phyloP scores from a whole-genome alignment of 2,888 invertebrate genomes.

The Drosophila bunnanda region DNA sequence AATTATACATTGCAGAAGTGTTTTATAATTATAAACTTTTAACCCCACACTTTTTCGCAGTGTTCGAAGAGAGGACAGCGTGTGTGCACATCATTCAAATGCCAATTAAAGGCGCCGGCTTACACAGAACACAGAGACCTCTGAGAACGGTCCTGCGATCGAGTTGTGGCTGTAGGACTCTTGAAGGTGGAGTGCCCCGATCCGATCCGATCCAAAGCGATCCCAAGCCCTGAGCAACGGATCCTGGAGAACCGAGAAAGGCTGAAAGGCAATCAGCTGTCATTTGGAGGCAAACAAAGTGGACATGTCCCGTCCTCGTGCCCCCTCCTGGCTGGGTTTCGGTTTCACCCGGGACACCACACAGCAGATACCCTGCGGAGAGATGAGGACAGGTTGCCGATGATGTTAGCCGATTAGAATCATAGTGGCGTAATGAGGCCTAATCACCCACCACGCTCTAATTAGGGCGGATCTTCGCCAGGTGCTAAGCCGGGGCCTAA shows the following conservation, averaged over 20 bases:
- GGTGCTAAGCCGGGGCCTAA: too few relatives aligned
- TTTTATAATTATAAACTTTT: too few relatives aligned
- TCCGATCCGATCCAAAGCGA: slow-evolving; percentile 20
- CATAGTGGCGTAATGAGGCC: slow-evolving; percentile 20
- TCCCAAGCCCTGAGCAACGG: slow-evolving; percentile 9
- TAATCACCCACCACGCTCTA: slow-evolving; percentile 28
- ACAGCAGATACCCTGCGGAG: slow-evolving; percentile 33
- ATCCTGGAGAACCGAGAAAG: slow-evolving; percentile 35
- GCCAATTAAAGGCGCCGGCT: slow-evolving; percentile 82
- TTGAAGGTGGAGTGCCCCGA: background rate
- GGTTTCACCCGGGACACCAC: slow-evolving; percentile 35
- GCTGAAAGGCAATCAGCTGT: slow-evolving; percentile 75
- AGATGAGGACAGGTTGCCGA: slow-evolving; percentile 23
- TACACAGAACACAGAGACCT: slow-evolving; percentile 62
- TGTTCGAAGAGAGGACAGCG: slow-evolving; percentile 30
- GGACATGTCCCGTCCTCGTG: slow-evolving; percentile 63
- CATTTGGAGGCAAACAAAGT: slow-evolving; percentile 80
- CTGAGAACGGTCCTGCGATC: slow-evolving; percentile 57
- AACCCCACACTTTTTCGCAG: background rate
- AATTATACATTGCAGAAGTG: too few relatives aligned
- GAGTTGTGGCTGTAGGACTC: slow-evolving; percentile 8
- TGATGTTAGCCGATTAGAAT: slow-evolving; percentile 13
- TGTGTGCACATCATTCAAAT: slow-evolving; percentile 81
- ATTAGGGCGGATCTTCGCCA: slow-evolving; percentile 12
- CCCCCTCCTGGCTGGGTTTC: background rate